Conservation (phyloP, 2,888 invertebrate species). For the Germaria angustata region DNA sequence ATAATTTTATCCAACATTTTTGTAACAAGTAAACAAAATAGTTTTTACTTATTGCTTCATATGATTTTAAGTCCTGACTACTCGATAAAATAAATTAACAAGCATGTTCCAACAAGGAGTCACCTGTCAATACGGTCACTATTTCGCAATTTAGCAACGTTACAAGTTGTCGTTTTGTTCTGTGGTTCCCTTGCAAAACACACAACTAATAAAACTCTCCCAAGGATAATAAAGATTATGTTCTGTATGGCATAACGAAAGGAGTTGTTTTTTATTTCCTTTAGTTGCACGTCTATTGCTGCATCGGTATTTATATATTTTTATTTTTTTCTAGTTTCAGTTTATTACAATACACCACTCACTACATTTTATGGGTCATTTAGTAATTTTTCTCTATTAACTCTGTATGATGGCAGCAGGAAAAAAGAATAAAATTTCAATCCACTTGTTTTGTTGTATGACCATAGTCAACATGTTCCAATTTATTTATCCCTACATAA, state of each 20-base stretch:
- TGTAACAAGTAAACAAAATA: too few species aligned
- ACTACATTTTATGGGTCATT: constrained; percentile 70
- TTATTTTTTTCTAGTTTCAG: neutral
- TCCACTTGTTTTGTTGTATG: constrained; percentile 40
- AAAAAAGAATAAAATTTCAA: neutral
- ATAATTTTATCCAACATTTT: too few species aligned
- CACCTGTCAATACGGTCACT: constrained; percentile 59
- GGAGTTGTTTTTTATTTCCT: neutral
- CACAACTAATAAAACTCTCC: neutral
- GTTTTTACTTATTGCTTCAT: too few species aligned
- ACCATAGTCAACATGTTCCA: constrained; percentile 53
- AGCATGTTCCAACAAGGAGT: constrained; percentile 46
- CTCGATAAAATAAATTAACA: neutral
- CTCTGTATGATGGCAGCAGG: constrained; percentile 22
- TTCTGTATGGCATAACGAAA: neutral
- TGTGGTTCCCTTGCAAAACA: neutral
- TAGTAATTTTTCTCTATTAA: constrained; percentile 70
- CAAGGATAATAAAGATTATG: neutral
- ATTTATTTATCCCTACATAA: neutral
- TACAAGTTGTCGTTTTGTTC: constrained; percentile 4
- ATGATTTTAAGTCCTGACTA: too few species aligned
- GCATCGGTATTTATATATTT: constrained; percentile 5
- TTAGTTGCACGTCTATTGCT: neutral
- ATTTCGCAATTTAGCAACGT: constrained; percentile 50
- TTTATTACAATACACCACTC: constrained; percentile 5